Conservation (phyloP, 2,113 vertebrate species). For the Caranx ignobilis region DNA sequence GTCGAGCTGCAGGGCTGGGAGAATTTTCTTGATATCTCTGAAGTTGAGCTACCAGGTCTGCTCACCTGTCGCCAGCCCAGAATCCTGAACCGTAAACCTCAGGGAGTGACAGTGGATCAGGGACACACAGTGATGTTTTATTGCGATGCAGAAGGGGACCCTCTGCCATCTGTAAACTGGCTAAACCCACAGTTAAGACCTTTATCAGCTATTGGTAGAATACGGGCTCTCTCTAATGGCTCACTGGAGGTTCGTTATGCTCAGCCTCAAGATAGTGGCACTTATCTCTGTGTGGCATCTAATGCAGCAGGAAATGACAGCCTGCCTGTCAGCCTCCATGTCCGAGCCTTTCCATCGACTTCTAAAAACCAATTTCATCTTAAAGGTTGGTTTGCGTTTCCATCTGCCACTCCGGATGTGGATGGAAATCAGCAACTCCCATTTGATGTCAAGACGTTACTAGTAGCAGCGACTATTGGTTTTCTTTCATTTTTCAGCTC, state of each 20-base stretch:
- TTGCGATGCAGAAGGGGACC: slow-evolving; percentile 88
- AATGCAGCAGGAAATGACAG: slow-evolving; percentile 89
- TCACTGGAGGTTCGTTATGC: slow-evolving; percentile 87
- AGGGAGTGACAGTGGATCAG: slow-evolving; percentile 81
- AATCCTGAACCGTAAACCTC: slow-evolving; percentile 79
- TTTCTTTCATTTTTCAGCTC: slow-evolving; percentile 90
- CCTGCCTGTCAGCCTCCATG: slow-evolving; percentile 80
- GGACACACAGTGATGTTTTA: slow-evolving; percentile 84
- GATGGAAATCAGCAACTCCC: slow-evolving; percentile 58
- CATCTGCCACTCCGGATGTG: slow-evolving; percentile 60
- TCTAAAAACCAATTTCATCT: slow-evolving; percentile 69
- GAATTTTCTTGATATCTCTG: slow-evolving; percentile 82
- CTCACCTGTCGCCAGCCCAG: slow-evolving; percentile 86
- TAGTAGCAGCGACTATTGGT: slow-evolving; percentile 87
- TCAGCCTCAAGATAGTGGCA: slow-evolving; percentile 86
- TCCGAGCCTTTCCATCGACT: slow-evolving; percentile 72
- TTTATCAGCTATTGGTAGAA: slow-evolving; percentile 78
- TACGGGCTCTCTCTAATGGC: slow-evolving; percentile 84
- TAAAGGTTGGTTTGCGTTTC: slow-evolving; percentile 69
- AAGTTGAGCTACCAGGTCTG: slow-evolving; percentile 77
- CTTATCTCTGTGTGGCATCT: slow-evolving; percentile 87
- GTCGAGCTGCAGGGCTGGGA: slow-evolving; percentile 75
- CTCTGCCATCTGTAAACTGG: slow-evolving; percentile 86
- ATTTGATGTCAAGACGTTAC: slow-evolving; percentile 85
- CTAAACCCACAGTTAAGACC: slow-evolving; percentile 79